Evolutionary conservation across 2,888 invertebrate species (phyloP).

Genomic region (Morpho deidamia): DNA sequence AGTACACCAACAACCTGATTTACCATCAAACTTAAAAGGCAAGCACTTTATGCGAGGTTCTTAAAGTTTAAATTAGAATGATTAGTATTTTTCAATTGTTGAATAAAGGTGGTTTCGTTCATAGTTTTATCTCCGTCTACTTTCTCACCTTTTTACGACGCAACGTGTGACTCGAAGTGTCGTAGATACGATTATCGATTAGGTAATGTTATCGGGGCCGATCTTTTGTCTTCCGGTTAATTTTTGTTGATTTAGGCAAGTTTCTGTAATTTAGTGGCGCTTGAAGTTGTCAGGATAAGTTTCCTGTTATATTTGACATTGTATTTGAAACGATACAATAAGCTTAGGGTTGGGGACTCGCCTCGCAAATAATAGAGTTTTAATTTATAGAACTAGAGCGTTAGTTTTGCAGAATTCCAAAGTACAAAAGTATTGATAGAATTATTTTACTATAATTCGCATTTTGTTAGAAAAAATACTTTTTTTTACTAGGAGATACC

Average conservation of each 20-base stretch:
- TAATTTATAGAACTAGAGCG: too few species aligned
- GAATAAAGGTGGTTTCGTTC: constrained; percentile 16
- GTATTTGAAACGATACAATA: neutral
- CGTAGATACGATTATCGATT: constrained; percentile 78
- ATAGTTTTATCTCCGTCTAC: constrained; percentile 71
- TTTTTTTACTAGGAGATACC: too few species aligned
- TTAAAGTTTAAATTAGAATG: constrained; percentile 21
- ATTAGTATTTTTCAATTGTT: neutral
- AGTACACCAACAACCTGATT: constrained; percentile 34
- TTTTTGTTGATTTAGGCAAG: constrained; percentile 67
- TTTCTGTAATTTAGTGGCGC: constrained; percentile 56
- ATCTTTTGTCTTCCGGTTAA: constrained; percentile 76
- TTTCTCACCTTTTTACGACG: constrained; percentile 77
- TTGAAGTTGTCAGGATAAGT: constrained; percentile 21
- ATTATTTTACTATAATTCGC: too few species aligned
- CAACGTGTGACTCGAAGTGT: constrained; percentile 72
- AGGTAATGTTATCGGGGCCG: constrained; percentile 70
- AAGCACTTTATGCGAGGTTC: constrained; percentile 9
- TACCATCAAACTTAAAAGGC: constrained; percentile 5
- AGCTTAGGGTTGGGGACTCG: too few species aligned
- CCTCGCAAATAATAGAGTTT: neutral
- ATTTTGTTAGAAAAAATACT: too few species aligned
- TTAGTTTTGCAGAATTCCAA: too few species aligned
- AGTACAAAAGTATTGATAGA: too few species aligned
- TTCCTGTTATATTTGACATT: constrained; percentile 7